Evolutionary conservation across 2,888 invertebrate species (phyloP), one percentile per base, ranked within the genome.

Genomic region (Silvanus unidentatus): DNA sequence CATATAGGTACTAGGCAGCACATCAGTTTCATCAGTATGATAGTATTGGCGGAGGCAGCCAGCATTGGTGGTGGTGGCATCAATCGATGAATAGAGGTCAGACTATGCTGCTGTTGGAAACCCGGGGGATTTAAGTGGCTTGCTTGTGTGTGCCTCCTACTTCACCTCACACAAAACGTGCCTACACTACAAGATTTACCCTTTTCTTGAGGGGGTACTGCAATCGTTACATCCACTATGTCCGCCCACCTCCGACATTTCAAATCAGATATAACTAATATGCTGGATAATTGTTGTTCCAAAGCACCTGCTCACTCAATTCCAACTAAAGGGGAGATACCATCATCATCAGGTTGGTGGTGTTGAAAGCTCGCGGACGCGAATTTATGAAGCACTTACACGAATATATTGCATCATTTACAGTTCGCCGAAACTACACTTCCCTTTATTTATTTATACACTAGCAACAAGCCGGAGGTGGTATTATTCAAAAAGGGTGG

Each of bases 121-220:
- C 46, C 43, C 43, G 27, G 41, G 49, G 45, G 44, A 38, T 44
- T 49, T 45, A 48, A 49, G 48, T 49, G 43, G 47, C 45, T 43
- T 45, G 22, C 22, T 22, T 22, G 16, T 39, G 39, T 32, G 40
- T 42, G 43, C 45, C 43, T 38, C 42, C 39, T 12, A 40, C 40
- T 40, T 37, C 47, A 38, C 49, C 48, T 49, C 49, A 49, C 47
- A 48, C 49, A 44, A 49, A 43, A 52, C 49, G 52, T 52, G 52
- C 47, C 35, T 35, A 16, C 39, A 52, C 44, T 52, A 41, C 47
- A 45, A 34, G 47, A 49, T 49, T 40, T 39, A 34, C 15, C 12
- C 3, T 37, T 9, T 37, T 15, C 15, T 37, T 15, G n/a, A 4
- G 14, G 32, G 22, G 22, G 3, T 22, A 22, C 22, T 5, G 3